Conservation (phyloP, 2,797 vertebrate genomes). For the Coreius guichenoti region DNA sequence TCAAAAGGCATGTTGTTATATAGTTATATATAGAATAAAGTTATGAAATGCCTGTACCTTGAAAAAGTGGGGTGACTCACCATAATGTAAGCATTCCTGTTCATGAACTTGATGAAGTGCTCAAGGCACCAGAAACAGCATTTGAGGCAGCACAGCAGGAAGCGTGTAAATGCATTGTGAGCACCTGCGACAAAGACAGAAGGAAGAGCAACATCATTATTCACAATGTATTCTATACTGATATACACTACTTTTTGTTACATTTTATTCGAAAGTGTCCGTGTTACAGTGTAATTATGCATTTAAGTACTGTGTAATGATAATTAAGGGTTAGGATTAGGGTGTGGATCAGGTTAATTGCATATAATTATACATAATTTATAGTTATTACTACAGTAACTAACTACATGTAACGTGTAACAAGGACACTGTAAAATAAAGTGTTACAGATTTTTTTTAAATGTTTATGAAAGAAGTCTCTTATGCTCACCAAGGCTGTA, state of each 20-base stretch:
- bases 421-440: too few relatives aligned
- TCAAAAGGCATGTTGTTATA: neutral
- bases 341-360: too few relatives aligned
- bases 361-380: too few relatives aligned
- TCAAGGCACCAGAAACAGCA: constrained; percentile 99
- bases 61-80: constrained; percentile 69
- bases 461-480: neutral
- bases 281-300: too few relatives aligned
- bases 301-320: too few relatives aligned
- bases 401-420: too few relatives aligned
- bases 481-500: neutral
- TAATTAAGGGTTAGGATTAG: too few relatives aligned
- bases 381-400: too few relatives aligned
- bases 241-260: neutral
- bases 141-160: constrained; percentile 89
- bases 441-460: neutral
- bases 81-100: constrained; percentile 98
- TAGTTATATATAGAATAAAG: neutral
- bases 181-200: constrained; percentile 75
- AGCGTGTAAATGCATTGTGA: constrained; percentile 83
- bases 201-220: neutral
- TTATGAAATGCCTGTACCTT: neutral
- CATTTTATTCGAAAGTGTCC: too few relatives aligned
- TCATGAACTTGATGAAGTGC: constrained; percentile 92
- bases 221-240: neutral